These are phyloP conservation scores for Leucophenga maculata DNA, from an alignment of 2,888 invertebrate species.

Conservation along the genomic window DNA sequence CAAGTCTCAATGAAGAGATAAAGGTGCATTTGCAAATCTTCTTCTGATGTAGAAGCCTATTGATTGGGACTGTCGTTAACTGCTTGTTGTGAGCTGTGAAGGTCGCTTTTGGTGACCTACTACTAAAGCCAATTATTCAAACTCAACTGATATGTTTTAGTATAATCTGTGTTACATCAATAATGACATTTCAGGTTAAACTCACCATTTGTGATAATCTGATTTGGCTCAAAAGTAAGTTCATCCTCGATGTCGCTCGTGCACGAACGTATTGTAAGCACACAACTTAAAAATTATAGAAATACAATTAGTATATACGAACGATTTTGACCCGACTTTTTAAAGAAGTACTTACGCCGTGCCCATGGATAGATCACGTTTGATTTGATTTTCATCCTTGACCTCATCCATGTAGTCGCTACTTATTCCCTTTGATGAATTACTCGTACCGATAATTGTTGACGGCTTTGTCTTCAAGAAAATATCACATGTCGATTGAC, in stretches of 20 bases:
- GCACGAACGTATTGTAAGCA: slow-evolving; percentile 95
- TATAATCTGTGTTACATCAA: no score
- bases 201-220: slow-evolving; percentile 95
- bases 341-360: slow-evolving; percentile 69
- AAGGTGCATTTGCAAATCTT: no score
- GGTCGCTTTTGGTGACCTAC: no score
- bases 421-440: slow-evolving; percentile 49
- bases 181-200: background rate
- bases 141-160: no score
- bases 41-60: no score
- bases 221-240: slow-evolving; percentile 97
- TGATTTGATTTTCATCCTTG: slow-evolving; percentile 71
- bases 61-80: no score
- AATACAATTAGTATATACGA: slow-evolving; percentile 2
- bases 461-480: slow-evolving; percentile 64
- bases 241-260: slow-evolving; percentile 97
- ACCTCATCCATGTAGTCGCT: slow-evolving; percentile 74
- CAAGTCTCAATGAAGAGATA: no score
- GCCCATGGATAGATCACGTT: slow-evolving; percentile 69
- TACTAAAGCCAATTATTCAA: no score
- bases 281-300: slow-evolving; percentile 76
- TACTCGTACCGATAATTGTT: slow-evolving; percentile 59
- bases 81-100: no score
- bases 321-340: background rate
- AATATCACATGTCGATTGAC: slow-evolving; percentile 66